Conservation (phyloP, 2,888 invertebrate species). For the Rhaphigaster nebulosa region DNA sequence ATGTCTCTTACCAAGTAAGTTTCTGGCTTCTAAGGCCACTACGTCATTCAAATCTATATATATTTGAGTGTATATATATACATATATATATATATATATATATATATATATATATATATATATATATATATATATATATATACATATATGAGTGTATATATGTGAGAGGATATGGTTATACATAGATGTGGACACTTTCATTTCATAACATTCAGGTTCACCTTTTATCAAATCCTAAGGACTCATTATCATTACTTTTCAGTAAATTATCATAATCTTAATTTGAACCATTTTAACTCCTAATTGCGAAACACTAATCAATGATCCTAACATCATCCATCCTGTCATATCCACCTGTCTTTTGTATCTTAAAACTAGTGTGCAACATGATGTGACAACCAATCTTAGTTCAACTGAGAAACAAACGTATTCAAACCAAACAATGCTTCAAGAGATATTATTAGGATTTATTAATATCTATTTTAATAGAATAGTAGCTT, state of each 20-base stretch:
- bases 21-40: not conserved
- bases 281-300: not conserved
- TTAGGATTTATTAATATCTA: not conserved
- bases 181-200: too few species aligned
- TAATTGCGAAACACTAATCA: not conserved
- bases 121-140: too few species aligned
- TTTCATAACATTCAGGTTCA: too few species aligned
- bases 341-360: not conserved
- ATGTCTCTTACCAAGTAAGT: not conserved
- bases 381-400: not conserved
- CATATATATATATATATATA: too few species aligned
- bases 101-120: too few species aligned
- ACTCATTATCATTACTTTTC: not conserved
- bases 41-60: too few species aligned
- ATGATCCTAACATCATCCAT: not conserved
- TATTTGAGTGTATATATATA: too few species aligned
- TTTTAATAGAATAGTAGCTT: not conserved
- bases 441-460: not conserved
- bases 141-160: too few species aligned
- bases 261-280: not conserved
- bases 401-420: not conserved
- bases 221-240: not conserved
- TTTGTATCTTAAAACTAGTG: not conserved
- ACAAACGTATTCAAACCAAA: not conserved
- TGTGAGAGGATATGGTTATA: too few species aligned